A percentile compares a stretch with the other conserved stretches of the same genome.
phyloP scores from a whole-genome alignment of 2,888 invertebrate species.

The Dasysyrphus tricinctus region DNA sequence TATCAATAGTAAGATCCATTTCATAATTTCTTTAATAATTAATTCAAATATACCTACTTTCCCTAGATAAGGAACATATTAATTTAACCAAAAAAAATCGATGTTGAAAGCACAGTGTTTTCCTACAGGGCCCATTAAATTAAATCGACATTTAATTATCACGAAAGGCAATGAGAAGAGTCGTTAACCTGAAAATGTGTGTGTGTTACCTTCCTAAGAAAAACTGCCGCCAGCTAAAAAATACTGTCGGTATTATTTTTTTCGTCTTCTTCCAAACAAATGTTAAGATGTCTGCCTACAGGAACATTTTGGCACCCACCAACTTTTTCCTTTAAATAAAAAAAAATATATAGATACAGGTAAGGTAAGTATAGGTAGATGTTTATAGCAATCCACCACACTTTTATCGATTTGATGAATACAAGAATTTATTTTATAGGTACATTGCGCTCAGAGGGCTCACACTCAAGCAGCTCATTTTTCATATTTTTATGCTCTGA shows the following conservation, averaged over 20 bases:
- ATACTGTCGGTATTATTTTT: conserved; percentile 15
- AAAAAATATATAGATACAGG: background rate
- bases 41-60: too few species aligned
- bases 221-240: conserved; percentile 6
- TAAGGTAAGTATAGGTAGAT: background rate
- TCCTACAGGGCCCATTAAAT: conserved; percentile 11
- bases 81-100: background rate
- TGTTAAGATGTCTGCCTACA: conserved; percentile 15
- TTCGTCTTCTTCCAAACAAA: background rate
- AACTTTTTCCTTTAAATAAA: background rate
- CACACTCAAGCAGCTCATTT: conserved; percentile 59
- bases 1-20: too few species aligned
- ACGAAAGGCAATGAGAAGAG: conserved; percentile 2
- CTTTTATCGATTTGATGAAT: conserved; percentile 71
- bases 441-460: conserved; percentile 53
- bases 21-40: too few species aligned
- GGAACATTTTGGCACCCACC: conserved; percentile 10
- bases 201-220: background rate
- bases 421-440: conserved; percentile 55
- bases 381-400: background rate
- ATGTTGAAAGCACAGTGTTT: background rate
- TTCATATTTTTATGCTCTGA: conserved; percentile 66
- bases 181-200: conserved; percentile 23
- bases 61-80: background rate
- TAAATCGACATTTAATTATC: conserved; percentile 27